Conservation (phyloP, 2,888 invertebrate genomes). For the Parthenolecanium corni region DNA sequence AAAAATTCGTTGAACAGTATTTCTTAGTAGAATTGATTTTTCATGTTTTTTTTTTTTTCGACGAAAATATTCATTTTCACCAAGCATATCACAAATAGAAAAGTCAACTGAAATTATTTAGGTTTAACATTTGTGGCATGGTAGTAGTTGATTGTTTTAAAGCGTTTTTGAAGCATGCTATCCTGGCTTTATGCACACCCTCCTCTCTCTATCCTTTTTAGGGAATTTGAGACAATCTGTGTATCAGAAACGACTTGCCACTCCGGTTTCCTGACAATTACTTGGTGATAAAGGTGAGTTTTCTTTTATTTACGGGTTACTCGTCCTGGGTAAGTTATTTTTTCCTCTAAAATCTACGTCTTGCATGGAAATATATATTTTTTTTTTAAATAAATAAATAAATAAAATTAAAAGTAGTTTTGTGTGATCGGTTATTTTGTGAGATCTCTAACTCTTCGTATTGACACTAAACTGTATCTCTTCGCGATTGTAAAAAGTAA, state of each 20-base stretch:
- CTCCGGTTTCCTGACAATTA: conserved; percentile 28
- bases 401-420: neutral
- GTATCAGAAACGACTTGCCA: conserved; percentile 25
- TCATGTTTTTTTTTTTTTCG: no score
- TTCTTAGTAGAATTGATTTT: neutral
- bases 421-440: no score
- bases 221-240: conserved; percentile 26
- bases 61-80: neutral
- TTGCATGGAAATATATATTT: neutral
- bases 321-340: conserved; percentile 18
- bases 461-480: neutral
- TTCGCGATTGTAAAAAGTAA: neutral
- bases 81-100: neutral
- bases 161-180: conserved; percentile 27
- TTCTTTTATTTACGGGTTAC: conserved; percentile 4
- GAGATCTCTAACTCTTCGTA: neutral
- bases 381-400: no score
- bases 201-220: conserved; percentile 29
- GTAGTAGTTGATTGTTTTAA: conserved; percentile 22
- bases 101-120: neutral
- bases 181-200: conserved; percentile 29
- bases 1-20: neutral
- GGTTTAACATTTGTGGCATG: conserved; percentile 12
- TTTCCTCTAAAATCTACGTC: neutral
- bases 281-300: conserved; percentile 25